Evolutionary conservation across 2,797 vertebrate species (phyloP), one percentile per base, ranked within the genome.

Genomic region (Acanthornis magna): DNA sequence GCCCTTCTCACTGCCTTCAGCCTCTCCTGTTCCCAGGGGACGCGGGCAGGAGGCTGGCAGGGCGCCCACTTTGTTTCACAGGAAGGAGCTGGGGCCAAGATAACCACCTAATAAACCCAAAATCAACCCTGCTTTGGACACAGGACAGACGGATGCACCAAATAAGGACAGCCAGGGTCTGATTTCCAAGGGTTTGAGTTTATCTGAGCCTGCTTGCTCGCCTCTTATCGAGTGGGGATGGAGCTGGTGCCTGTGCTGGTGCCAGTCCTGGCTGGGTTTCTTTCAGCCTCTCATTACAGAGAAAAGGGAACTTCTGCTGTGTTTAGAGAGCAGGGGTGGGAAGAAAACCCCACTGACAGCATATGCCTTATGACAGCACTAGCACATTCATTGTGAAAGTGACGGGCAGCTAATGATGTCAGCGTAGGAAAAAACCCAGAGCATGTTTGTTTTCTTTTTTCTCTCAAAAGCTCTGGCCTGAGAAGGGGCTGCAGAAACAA

Each of bases 311-410:
- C 57, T 96, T 93, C 45, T 84, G 70, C 62, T 95, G 7, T 74
- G 55, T 90, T 95, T 94, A 79, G 89, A 93, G 78, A 77, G 55
- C 73, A 89, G 30, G 8, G 63, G 29, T 78, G 66, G 79, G 48
- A 95, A 82, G 85, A 84, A 96, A 96, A 30, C 85, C 85, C 74
- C 83, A 50, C 43, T 67, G 76, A 51, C 36, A 66, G 48, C 74
- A 73, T 84, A 76, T 34, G 79, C 51, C 82, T 84, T 79, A 89
- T 90, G 85, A 91, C 76, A 92, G 76, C 27, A 58, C 38, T 43
- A 74, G 53, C 43, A 71, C 21, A 88, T 73, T 95, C 73, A 86
- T 66, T 94, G 85, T 90, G 85, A 66, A 93, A 92, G 88, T 92
- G 89, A 91, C 43, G 76, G 95, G 66, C 80, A 87, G 47, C 80